Conservation (phyloP, 2,113 vertebrate genomes). For the Hippoglossus stenolepis region DNA sequence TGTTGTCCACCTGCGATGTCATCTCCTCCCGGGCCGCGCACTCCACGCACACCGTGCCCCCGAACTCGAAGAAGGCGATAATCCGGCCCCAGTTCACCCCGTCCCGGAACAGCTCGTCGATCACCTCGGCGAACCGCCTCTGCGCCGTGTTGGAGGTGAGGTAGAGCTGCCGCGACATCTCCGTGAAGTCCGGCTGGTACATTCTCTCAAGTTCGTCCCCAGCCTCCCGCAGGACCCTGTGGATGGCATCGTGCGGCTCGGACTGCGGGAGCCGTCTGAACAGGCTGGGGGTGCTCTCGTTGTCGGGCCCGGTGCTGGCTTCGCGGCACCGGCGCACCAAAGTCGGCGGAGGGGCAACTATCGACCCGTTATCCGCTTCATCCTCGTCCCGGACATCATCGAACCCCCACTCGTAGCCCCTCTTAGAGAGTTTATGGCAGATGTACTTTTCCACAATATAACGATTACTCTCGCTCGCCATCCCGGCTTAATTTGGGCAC, state of each 20-base stretch:
- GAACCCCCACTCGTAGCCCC: constrained; percentile 75
- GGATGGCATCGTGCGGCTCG: constrained; percentile 81
- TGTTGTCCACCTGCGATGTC: constrained; percentile 91
- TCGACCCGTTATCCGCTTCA: constrained; percentile 66
- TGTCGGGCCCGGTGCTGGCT: constrained; percentile 65
- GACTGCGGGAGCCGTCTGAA: constrained; percentile 51
- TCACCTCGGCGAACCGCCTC: constrained; percentile 91
- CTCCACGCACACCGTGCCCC: constrained; percentile 94
- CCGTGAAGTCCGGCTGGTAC: constrained; percentile 93
- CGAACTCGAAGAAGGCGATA: constrained; percentile 98
- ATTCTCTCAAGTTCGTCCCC: constrained; percentile 93
- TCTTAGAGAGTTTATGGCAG: constrained; percentile 82
- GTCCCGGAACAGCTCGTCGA: constrained; percentile 97
- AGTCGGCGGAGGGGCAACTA: constrained; percentile 70
- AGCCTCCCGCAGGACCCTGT: constrained; percentile 90
- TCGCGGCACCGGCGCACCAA: constrained; percentile 74
- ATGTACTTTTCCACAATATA: constrained; percentile 83
- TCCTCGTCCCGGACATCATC: constrained; percentile 58
- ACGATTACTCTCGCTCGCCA: constrained; percentile 81
- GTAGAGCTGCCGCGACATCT: constrained; percentile 94
- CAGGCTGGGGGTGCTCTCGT: constrained; percentile 43
- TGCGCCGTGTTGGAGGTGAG: constrained; percentile 90
- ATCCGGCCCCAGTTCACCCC: constrained; percentile 99
- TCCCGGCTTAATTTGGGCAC: constrained; percentile 71
- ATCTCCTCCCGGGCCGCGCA: constrained; percentile 93